Conservation (phyloP, 1,140 invertebrate genomes). For the Halictus rubicundus region DNA sequence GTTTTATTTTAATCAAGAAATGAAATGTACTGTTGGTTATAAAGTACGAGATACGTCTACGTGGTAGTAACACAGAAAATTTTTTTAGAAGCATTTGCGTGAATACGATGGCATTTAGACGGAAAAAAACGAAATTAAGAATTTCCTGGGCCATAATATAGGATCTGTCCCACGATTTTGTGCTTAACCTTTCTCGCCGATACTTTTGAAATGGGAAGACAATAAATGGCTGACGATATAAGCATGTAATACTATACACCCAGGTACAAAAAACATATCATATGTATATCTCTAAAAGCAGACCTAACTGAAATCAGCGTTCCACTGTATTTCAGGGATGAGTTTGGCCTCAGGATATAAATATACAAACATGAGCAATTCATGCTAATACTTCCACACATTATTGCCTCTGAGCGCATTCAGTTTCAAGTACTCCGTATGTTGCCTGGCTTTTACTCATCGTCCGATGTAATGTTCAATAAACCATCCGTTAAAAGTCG, state of each 20-base stretch:
- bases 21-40: slow-evolving; percentile 29
- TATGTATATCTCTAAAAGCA: slow-evolving; percentile 34
- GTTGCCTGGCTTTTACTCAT: slow-evolving; percentile 42
- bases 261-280: slow-evolving; percentile 54
- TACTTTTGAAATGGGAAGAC: slow-evolving; percentile 64
- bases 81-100: slow-evolving; percentile 42
- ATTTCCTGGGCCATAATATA: slow-evolving; percentile 50
- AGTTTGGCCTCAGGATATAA: slow-evolving; percentile 57
- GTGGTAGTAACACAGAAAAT: slow-evolving; percentile 35
- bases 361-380: slow-evolving; percentile 61
- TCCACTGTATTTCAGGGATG: slow-evolving; percentile 25
- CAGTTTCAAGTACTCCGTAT: slow-evolving; percentile 47
- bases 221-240: slow-evolving; percentile 61
- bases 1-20: slow-evolving; percentile 39
- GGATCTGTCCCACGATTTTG: slow-evolving; percentile 35
- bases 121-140: slow-evolving; percentile 22
- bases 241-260: slow-evolving; percentile 54
- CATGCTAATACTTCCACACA: slow-evolving; percentile 58
- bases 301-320: slow-evolving; percentile 43
- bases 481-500: slow-evolving; percentile 52
- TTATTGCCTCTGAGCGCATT: slow-evolving; percentile 57
- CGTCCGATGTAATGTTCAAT: slow-evolving; percentile 19
- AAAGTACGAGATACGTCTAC: slow-evolving; percentile 35
- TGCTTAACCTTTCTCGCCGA: slow-evolving; percentile 29
- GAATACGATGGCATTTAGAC: slow-evolving; percentile 41